phyloP scores from a whole-genome alignment of 2,888 invertebrate species.

The Amiota mariae region DNA sequence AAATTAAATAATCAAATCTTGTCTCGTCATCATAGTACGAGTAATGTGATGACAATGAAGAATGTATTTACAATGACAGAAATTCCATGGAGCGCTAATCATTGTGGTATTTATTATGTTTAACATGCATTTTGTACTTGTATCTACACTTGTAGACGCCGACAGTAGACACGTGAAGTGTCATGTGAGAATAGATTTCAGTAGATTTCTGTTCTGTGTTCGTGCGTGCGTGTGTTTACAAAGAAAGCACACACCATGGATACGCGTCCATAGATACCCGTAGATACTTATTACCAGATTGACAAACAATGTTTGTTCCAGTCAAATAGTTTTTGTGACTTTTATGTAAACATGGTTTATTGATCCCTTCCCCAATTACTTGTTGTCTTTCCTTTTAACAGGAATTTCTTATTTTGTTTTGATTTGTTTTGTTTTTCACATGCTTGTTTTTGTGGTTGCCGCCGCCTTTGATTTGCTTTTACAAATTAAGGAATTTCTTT shows the following conservation, averaged over 20 bases:
- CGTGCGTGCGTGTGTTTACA: too few species aligned
- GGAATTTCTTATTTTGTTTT: neutral
- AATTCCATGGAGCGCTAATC: slow-evolving; percentile 43
- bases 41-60: slow-evolving; percentile 9
- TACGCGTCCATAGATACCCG: neutral
- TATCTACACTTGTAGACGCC: slow-evolving; percentile 15
- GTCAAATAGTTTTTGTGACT: slow-evolving; percentile 29
- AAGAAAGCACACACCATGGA: slow-evolving; percentile 31
- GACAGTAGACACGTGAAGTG: slow-evolving; percentile 49
- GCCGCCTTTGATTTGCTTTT: slow-evolving; percentile 21
- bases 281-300: neutral
- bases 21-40: slow-evolving; percentile 31
- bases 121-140: slow-evolving; percentile 29
- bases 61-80: slow-evolving; percentile 6
- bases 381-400: neutral
- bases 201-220: neutral
- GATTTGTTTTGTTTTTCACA: neutral
- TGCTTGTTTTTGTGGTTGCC: neutral
- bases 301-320: slow-evolving; percentile 27
- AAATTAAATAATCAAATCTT: slow-evolving; percentile 58
- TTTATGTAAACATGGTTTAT: slow-evolving; percentile 41
- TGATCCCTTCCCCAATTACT: neutral
- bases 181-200: slow-evolving; percentile 48
- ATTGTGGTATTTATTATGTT: slow-evolving; percentile 32
- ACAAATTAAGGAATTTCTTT: slow-evolving; percentile 57